Evolutionary conservation across 2,888 invertebrate species (phyloP), one percentile per base, ranked within the genome.

Genomic region (Polylopha cassiicola): DNA sequence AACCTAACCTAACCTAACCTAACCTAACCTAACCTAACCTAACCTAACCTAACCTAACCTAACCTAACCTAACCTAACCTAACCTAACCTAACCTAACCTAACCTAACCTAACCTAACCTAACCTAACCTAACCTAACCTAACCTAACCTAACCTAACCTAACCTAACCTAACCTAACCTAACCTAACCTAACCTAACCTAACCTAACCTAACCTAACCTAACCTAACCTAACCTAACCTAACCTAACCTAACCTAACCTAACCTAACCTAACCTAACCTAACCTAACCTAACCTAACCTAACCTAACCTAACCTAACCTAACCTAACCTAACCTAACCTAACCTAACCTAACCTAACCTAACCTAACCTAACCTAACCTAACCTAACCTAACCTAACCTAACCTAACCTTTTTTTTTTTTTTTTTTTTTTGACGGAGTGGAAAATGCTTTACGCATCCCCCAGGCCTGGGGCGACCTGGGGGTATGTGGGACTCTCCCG

Each of bases 371-470:
- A n/a, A n/a, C n/a, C n/a, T n/a, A n/a, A n/a, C n/a, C n/a, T n/a
- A n/a, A n/a, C n/a, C n/a, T n/a, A n/a, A n/a, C n/a, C n/a, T n/a
- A 32, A 32, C 32, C 32, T 32, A 32, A 32, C 32, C 32, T 33
- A 33, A 23, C 24, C 24, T 33, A 33, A 33, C 24, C n/a, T n/a
- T n/a, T n/a, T n/a, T n/a, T n/a, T n/a, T n/a, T n/a, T n/a, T n/a
- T n/a, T n/a, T n/a, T n/a, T n/a, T n/a, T n/a, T n/a, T n/a, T n/a
- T n/a, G n/a, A n/a, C n/a, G n/a, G n/a, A n/a, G n/a, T n/a, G n/a
- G n/a, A n/a, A n/a, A n/a, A n/a, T n/a, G n/a, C n/a, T n/a, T n/a
- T n/a, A n/a, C n/a, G n/a, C n/a, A n/a, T n/a, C n/a, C n/a, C n/a
- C n/a, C n/a, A n/a, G n/a, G n/a, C n/a, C n/a, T n/a, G n/a, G n/a